Percentiles rank a stretch among this genome's conserved stretches.
These are phyloP conservation scores for Aculops lycopersici DNA, from an alignment of 1,140 invertebrate species.

Conservation along the genomic window DNA sequence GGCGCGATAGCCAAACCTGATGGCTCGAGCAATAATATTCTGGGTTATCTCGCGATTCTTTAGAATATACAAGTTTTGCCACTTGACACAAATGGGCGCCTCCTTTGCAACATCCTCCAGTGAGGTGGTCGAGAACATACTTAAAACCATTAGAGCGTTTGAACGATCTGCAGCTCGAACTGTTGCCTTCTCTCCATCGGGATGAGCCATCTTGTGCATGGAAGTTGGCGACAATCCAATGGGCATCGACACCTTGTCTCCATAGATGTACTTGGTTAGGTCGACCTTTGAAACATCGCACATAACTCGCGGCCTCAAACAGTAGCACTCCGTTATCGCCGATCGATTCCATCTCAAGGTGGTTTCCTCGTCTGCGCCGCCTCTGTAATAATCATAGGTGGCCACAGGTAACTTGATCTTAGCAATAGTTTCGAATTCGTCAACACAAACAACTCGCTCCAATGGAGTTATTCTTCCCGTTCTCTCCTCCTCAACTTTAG, in stretches of 20 bases:
- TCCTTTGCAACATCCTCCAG: constrained; percentile 47
- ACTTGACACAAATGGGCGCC: constrained; percentile 36
- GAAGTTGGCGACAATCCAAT: constrained; percentile 1
- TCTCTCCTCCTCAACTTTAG: too few species aligned
- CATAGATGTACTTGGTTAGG: neutral
- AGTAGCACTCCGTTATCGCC: neutral
- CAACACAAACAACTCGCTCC: neutral
- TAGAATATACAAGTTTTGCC: constrained; percentile 68
- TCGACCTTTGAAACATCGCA: neutral
- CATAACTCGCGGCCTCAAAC: neutral
- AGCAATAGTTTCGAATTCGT: neutral
- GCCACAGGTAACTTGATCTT: neutral
- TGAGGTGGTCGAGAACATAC: constrained; percentile 46
- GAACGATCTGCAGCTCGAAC: constrained; percentile 36
- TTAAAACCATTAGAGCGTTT: constrained; percentile 41
- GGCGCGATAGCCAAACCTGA: constrained; percentile 15
- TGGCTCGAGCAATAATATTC: constrained; percentile 14
- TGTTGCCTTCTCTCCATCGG: constrained; percentile 51
- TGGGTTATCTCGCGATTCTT: constrained; percentile 22
- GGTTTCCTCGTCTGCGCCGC: neutral
- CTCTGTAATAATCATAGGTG: neutral
- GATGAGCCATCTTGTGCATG: constrained; percentile 56
- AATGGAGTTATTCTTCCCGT: too few species aligned
- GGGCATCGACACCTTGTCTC: constrained; percentile 2
- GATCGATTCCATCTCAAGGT: neutral